Evolutionary conservation across 2,888 invertebrate genomes (phyloP).

Genomic region (Melanargia galathea): DNA sequence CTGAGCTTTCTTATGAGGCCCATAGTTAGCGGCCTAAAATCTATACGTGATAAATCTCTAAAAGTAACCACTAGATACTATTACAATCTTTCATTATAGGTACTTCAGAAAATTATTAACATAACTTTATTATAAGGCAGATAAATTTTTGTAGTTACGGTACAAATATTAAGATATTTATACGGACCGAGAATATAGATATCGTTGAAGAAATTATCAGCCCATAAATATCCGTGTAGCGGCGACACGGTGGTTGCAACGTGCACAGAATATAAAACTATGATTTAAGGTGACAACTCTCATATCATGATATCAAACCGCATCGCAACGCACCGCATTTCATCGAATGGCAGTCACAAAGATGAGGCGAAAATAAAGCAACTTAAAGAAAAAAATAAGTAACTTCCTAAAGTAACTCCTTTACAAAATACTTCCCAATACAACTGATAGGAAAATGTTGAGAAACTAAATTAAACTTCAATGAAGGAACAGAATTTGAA

Average conservation of each 20-base stretch:
- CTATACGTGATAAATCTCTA: too few relatives aligned
- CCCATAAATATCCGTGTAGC: slow-evolving; percentile 29
- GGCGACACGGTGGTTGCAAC: slow-evolving; percentile 27
- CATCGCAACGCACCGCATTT: neutral
- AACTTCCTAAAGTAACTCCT: too few relatives aligned
- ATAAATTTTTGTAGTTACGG: neutral
- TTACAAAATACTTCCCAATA: too few relatives aligned
- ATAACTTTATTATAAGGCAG: too few relatives aligned
- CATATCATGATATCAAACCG: neutral
- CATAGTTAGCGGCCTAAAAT: too few relatives aligned
- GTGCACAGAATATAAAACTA: slow-evolving; percentile 35
- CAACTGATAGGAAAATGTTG: too few relatives aligned
- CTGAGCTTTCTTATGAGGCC: too few relatives aligned
- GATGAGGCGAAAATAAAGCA: neutral
- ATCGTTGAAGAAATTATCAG: slow-evolving; percentile 26
- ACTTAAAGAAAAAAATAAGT: neutral
- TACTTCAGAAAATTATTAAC: too few relatives aligned
- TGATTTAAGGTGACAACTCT: neutral
- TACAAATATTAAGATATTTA: slow-evolving; percentile 10
- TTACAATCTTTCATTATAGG: too few relatives aligned
- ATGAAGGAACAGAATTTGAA: too few relatives aligned
- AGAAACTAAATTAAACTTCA: too few relatives aligned
- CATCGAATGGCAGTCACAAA: neutral
- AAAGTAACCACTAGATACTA: too few relatives aligned
- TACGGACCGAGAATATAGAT: slow-evolving; percentile 11